Evolutionary conservation across 2,888 invertebrate genomes (phyloP), one percentile per base, ranked within the genome.

Genomic region (Netelia fuscicornis): DNA sequence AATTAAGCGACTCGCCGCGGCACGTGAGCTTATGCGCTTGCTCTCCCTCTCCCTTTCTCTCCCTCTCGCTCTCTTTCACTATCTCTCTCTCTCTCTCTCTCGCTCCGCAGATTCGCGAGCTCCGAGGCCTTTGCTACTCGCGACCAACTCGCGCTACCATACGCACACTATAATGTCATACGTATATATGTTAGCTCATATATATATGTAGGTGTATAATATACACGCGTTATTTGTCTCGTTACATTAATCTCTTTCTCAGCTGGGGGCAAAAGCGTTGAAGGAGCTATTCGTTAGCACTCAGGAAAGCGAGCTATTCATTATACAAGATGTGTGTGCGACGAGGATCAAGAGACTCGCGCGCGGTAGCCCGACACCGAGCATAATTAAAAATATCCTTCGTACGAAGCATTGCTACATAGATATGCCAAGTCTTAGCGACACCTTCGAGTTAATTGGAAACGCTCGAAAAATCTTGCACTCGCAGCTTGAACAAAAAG

Each of bases 1-100:
- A 87, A 83, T 87, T 85, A 84, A 86, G 86, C 86, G 84, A 86
- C 81, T 87, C 79, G 82, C 84, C 60, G 81, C 71, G 85, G 75
- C 78, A 81, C 81, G 84, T 79, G 84, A 85, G 84, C 78, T 70
- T 82, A 82, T 85, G 85, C 83, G 74, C 68, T 76, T 72, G 78
- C 80, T 78, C 62, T 60, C 48, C 44, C 72, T 54, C 74, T 23
- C 60, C 48, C 56, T 44, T 76, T 37, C 60, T 65, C 65, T 58
- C 56, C 23, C 58, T 67, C 68, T 10, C 65, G 70, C 72, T 6
- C 56, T 74, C 70, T 62, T 60, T 77, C 71, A 54, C 67, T 25
- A 65, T 25, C 80, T 54, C 52, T 65, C 70, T 52, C 71, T 65
- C 70, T 52, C 71, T 74, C 75, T 81, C 54, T 72, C 67, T 81